phyloP scores from a whole-genome alignment of 1,140 invertebrate genomes.

The Phthorimaea operculella region DNA sequence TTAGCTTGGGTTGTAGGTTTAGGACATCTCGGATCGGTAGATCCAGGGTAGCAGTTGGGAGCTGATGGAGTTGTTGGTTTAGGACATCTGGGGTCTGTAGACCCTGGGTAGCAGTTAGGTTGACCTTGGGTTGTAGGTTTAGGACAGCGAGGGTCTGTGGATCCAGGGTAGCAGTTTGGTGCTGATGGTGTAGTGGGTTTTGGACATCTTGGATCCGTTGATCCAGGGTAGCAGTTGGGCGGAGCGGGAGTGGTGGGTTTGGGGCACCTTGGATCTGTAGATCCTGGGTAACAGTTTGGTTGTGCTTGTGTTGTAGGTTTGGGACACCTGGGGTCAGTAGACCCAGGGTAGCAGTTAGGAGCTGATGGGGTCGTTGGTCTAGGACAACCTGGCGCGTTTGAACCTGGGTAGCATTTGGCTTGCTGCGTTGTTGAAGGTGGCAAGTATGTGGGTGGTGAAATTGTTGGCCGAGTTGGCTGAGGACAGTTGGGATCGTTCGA shows the following conservation, averaged over 20 bases:
- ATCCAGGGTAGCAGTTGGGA: constrained; percentile 18
- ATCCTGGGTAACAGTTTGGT: constrained; percentile 39
- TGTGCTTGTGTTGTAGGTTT: constrained; percentile 16
- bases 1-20: constrained; percentile 22
- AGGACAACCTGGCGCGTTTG: constrained; percentile 37
- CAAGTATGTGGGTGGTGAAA: constrained; percentile 53
- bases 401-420: constrained; percentile 34
- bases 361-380: constrained; percentile 22
- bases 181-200: constrained; percentile 21
- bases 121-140: constrained; percentile 22
- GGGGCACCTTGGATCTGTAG: constrained; percentile 37
- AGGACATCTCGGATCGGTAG: constrained; percentile 36
- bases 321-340: constrained; percentile 39
- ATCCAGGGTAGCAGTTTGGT: constrained; percentile 40
- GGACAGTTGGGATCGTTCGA: constrained; percentile 56
- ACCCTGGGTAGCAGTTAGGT: constrained; percentile 39
- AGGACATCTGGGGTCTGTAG: constrained; percentile 45
- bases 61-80: constrained; percentile 22
- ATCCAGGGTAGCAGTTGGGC: constrained; percentile 41
- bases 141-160: constrained; percentile 40
- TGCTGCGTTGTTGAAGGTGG: constrained; percentile 17
- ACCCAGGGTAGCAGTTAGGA: constrained; percentile 45
- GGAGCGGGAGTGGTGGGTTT: constrained; percentile 13
- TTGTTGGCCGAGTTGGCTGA: constrained; percentile 12
- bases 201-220: constrained; percentile 47